Percentiles rank a stretch among this genome's conserved stretches.
phyloP scores from a whole-genome alignment of 2,888 invertebrate species.

The Drosophila differens region DNA sequence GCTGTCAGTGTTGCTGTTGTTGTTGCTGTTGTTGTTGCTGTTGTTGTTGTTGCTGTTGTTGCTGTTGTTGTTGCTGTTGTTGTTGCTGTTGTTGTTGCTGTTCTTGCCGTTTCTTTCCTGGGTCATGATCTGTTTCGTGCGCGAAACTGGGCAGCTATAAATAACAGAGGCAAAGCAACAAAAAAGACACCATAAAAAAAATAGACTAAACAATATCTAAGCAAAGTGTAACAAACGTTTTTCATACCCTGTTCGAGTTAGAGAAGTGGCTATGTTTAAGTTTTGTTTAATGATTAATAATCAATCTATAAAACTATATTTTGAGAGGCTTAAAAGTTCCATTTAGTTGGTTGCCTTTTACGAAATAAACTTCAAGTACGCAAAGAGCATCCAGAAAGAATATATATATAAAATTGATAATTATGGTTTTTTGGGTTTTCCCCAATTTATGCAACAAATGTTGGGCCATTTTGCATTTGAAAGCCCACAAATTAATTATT shows the following conservation, averaged over 20 bases:
- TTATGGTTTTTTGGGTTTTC: not conserved
- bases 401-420: not conserved
- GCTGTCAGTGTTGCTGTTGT: conserved; percentile 75
- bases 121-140: conserved; percentile 83
- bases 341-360: not conserved
- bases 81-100: conserved; percentile 67
- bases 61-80: conserved; percentile 67
- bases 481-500: not conserved
- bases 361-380: not conserved
- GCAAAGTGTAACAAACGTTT: conserved; percentile 49
- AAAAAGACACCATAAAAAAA: conserved; percentile 2
- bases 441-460: not conserved
- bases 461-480: not conserved
- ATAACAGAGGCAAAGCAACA: conserved; percentile 49
- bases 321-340: not conserved
- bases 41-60: conserved; percentile 80
- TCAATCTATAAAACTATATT: not conserved
- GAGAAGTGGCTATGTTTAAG: not conserved
- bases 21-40: conserved; percentile 78
- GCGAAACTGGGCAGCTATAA: conserved; percentile 65
- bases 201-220: conserved; percentile 12
- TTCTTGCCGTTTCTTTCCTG: conserved; percentile 82
- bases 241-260: conserved; percentile 6
- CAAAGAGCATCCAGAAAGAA: not conserved
- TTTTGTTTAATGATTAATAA: not conserved